Conservation (phyloP, 2,888 invertebrate species). For the Euproctis similis region DNA sequence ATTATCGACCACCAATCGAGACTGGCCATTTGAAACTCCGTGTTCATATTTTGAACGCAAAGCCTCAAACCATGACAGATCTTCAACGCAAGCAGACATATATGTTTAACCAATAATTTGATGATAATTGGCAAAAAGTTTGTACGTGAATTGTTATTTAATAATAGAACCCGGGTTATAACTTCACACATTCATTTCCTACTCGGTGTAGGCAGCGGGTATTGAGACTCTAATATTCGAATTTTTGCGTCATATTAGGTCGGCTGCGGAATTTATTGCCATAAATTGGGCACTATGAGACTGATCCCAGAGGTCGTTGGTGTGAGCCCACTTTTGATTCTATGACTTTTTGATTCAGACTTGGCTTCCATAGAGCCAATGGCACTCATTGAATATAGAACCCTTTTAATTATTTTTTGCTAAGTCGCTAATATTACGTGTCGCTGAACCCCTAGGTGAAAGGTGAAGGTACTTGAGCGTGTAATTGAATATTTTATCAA, state of each 20-base stretch:
- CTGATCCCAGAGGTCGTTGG: no score
- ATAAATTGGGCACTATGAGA: no score
- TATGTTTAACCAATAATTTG: conserved; percentile 52
- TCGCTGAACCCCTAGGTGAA: conserved; percentile 45
- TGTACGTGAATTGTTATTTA: conserved; percentile 27
- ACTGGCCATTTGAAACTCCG: conserved; percentile 29
- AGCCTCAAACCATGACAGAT: conserved; percentile 37
- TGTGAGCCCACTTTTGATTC: no score
- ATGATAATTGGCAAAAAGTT: conserved; percentile 43
- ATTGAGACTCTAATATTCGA: no score
- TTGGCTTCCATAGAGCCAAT: no score
- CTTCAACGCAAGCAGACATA: conserved; percentile 41
- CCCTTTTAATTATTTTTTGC: conserved; percentile 23
- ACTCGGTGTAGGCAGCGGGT: no score
- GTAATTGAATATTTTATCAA: conserved; percentile 54
- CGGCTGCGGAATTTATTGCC: no score
- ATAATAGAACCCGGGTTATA: no score
- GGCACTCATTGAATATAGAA: conserved; percentile 16
- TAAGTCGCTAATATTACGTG: conserved; percentile 34
- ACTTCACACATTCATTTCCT: no score
- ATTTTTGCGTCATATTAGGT: no score
- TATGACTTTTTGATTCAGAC: no score
- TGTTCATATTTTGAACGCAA: conserved; percentile 50
- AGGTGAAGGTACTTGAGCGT: conserved; percentile 41
- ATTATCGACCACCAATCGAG: conserved; percentile 52